Evolutionary conservation across 2,113 vertebrate species (phyloP), one percentile per base, ranked within the genome.

Genomic region (Pipra filicauda): DNA sequence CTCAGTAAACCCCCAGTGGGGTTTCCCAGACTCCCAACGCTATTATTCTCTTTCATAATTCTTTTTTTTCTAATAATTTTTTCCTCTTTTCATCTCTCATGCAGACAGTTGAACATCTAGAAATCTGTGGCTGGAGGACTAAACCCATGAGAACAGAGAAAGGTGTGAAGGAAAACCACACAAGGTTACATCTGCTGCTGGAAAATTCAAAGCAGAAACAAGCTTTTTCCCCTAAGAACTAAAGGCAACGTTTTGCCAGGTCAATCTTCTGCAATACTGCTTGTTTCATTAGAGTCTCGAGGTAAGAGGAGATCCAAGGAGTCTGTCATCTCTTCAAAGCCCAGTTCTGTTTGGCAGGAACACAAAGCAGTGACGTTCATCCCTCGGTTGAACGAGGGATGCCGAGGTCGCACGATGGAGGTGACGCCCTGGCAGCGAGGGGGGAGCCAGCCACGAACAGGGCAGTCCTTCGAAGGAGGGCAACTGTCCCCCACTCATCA

Each of bases 391-490:
- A 37, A 37, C 37, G 37, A 37, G 37, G 78, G 66, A 66, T 12
- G 59, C 51, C 0, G 9, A 46, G 72, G 39, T 11, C 1, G 14
- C 3, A 1, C 9, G 37, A 39, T 7, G 20, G 7, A n/a, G 15
- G 57, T 11, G 62, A 49, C 33, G 35, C 59, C 2, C 24, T 0
- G 6, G 44, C 51, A 52, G 24, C 0, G 9, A 58, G 49, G 43
- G 2, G 27, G 44, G 54, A 54, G 43, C 3, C 44, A 39, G 82
- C 66, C 81, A 33, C 76, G n/a, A 37, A 30, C 11, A 22, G 1
- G 0, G 59, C n/a, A 35, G 18, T 8, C 65, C 61, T 30, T n/a
- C 51, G 35, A 27, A 49, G 41, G 19, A 70, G 15, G 1, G 33
- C 22, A 61, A 5, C 16, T 5, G 26, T 0, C 1, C 24, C 46